Conservation (phyloP, 1,140 invertebrate species). For the Venturia canescens region DNA sequence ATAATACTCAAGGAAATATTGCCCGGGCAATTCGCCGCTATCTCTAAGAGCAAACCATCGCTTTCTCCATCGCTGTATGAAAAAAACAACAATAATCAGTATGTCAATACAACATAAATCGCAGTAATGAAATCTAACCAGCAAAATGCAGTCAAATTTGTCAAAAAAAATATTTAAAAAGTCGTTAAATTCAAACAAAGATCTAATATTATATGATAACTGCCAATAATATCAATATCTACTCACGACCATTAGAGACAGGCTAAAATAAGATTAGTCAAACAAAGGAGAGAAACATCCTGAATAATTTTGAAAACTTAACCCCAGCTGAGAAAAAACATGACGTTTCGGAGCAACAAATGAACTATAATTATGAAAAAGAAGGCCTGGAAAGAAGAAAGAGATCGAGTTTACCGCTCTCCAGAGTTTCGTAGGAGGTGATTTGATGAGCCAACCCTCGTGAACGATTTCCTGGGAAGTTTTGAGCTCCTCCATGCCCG, state of each 20-base stretch:
- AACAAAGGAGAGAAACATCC: conserved; percentile 55
- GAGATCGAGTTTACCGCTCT: conserved; percentile 85
- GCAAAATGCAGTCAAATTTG: not conserved
- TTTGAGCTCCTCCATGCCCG: conserved; percentile 67
- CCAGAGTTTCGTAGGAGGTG: conserved; percentile 92
- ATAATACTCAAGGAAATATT: conserved; percentile 96
- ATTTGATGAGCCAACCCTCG: conserved; percentile 95
- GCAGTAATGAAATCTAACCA: not conserved
- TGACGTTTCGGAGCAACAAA: not conserved
- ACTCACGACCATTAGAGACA: too few relatives aligned
- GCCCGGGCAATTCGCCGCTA: conserved; percentile 92
- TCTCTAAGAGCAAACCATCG: conserved; percentile 95
- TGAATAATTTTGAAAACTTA: conserved; percentile 24
- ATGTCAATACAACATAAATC: conserved; percentile 50
- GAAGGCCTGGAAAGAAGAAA: conserved; percentile 10
- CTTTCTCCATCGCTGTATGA: conserved; percentile 91
- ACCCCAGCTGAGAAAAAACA: conserved; percentile 34
- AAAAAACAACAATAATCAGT: conserved; percentile 49
- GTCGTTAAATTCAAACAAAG: conserved; percentile 39
- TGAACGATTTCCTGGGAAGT: conserved; percentile 82
- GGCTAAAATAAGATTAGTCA: conserved; percentile 61
- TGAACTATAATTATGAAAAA: not conserved
- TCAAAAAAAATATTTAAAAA: not conserved
- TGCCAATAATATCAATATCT: too few relatives aligned
- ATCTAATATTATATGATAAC: too few relatives aligned